Evolutionary conservation across 2,797 vertebrate species (phyloP).

Genomic region (Tadarida brasiliensis): DNA sequence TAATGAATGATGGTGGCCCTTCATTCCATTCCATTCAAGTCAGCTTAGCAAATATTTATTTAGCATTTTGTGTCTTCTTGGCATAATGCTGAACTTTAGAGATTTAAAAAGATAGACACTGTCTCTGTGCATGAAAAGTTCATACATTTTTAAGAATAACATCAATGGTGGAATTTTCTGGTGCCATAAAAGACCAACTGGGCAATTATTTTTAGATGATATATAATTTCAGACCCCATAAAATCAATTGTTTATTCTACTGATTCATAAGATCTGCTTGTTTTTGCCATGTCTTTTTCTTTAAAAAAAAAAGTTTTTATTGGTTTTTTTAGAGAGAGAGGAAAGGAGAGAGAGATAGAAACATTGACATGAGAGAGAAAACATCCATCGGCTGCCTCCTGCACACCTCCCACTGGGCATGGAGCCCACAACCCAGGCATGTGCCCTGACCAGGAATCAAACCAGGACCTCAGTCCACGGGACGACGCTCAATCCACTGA

Average conservation of each 20-base stretch:
- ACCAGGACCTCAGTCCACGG: no score
- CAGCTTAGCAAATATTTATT: conserved; percentile 37
- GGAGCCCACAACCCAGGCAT: no score
- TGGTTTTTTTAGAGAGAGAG: no score
- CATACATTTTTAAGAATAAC: background rate
- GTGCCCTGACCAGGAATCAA: no score
- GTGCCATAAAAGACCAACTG: background rate
- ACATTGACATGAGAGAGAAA: no score
- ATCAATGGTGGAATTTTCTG: background rate
- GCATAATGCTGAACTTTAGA: background rate
- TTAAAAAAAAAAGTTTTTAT: no score
- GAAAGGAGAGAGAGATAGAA: no score
- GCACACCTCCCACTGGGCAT: no score
- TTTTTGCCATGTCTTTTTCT: background rate
- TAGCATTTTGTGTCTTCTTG: background rate
- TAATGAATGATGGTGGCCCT: background rate
- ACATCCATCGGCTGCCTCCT: no score
- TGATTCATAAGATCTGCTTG: background rate
- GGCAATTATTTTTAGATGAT: background rate
- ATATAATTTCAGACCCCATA: background rate
- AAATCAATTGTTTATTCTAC: background rate
- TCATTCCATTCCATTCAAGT: background rate
- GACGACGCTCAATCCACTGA: no score
- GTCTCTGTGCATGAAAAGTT: background rate
- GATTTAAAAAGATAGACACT: background rate